Percentiles rank a stretch among this genome's conserved stretches.
phyloP scores from a whole-genome alignment of 2,888 invertebrate species.

The Scaptomyza tumidula region DNA sequence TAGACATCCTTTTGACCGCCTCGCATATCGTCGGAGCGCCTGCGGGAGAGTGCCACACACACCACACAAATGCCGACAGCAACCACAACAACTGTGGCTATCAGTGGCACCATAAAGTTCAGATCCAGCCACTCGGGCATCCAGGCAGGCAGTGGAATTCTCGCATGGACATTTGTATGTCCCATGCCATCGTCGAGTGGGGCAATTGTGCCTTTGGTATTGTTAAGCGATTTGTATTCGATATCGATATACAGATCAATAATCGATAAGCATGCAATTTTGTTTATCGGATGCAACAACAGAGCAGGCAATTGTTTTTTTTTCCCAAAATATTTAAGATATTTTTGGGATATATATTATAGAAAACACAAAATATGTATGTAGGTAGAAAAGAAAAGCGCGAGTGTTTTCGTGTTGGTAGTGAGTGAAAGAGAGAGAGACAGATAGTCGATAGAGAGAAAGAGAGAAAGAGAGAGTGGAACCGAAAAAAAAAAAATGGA shows the following conservation, averaged over 20 bases:
- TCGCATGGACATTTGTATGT: conserved; percentile 84
- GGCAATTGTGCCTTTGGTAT: conserved; percentile 90
- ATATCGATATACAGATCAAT: conserved; percentile 24
- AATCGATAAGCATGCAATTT: conserved; percentile 45
- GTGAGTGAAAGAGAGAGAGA: conserved; percentile 13
- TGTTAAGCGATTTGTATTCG: neutral
- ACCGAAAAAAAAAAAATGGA: conserved; percentile 53
- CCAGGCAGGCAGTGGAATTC: conserved; percentile 88
- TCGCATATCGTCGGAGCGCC: conserved; percentile 91
- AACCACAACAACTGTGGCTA: conserved; percentile 95
- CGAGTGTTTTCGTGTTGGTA: conserved; percentile 29
- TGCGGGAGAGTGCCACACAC: conserved; percentile 93
- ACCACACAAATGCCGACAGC: conserved; percentile 95
- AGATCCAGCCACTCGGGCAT: conserved; percentile 94
- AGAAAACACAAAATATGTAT: conserved; percentile 11
- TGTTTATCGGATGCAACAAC: conserved; percentile 56
- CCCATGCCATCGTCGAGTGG: conserved; percentile 88
- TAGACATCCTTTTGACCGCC: conserved; percentile 92
- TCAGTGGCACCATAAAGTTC: conserved; percentile 95
- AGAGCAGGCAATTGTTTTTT: conserved; percentile 50
- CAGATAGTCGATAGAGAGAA: neutral
- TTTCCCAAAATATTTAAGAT: conserved; percentile 35
- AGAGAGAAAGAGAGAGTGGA: conserved; percentile 21
- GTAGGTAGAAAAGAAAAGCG: conserved; percentile 27
- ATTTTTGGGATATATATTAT: conserved; percentile 13